Percentiles rank a stretch among this genome's conserved stretches.
Conservation (phyloP, 2,888 invertebrate genomes). For the Phalera bucephala region DNA sequence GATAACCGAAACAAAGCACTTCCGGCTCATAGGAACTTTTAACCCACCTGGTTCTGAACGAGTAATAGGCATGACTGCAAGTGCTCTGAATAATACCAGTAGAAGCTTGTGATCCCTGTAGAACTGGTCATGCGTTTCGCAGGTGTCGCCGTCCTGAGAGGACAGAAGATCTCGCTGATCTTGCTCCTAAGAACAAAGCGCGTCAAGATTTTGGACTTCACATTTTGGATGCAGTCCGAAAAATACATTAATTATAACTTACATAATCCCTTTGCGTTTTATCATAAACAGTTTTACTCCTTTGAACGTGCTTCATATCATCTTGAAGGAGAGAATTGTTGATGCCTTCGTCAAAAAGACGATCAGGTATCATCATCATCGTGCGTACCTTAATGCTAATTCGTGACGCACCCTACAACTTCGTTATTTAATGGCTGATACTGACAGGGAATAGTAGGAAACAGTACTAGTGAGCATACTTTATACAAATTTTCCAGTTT, state of each 20-base stretch:
- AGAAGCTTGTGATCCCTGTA: constrained; percentile 86
- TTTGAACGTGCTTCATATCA: constrained; percentile 67
- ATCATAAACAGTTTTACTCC: constrained; percentile 50
- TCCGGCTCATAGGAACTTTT: too few relatives aligned
- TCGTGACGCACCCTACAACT: too few relatives aligned
- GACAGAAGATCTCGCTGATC: constrained; percentile 77
- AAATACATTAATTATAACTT: constrained; percentile 36
- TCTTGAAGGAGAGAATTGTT: constrained; percentile 55
- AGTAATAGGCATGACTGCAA: constrained; percentile 86
- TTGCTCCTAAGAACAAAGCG: constrained; percentile 51
- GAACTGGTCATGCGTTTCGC: constrained; percentile 86
- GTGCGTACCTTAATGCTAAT: too few relatives aligned
- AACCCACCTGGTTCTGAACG: constrained; percentile 75
- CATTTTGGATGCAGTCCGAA: too few relatives aligned
- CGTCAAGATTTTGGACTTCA: too few relatives aligned
- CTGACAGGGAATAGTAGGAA: too few relatives aligned
- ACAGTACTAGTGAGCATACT: too few relatives aligned
- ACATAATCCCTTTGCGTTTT: constrained; percentile 68
- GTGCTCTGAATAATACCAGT: constrained; percentile 82
- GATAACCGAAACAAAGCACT: too few relatives aligned
- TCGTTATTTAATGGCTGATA: too few relatives aligned
- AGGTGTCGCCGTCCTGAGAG: constrained; percentile 82
- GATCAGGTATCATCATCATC: constrained; percentile 59
- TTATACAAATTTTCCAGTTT: too few relatives aligned
- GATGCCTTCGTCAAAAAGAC: constrained; percentile 69